Evolutionary conservation across 1,140 invertebrate genomes (phyloP).

Genomic region (Aphis craccivora): DNA sequence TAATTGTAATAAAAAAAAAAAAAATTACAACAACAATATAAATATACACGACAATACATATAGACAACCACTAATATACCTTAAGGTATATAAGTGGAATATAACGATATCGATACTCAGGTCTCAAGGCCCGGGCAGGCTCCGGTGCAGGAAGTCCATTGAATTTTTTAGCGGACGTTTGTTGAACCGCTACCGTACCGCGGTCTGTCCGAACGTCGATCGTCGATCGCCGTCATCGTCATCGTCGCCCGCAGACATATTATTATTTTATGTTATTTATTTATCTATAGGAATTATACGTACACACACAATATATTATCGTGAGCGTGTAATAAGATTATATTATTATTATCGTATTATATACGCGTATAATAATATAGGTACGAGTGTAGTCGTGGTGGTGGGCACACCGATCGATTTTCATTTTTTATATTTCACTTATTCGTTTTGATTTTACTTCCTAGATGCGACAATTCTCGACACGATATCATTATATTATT

Average conservation of each 20-base stretch:
- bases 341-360: conserved; percentile 12
- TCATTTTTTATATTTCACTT: neutral
- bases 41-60: neutral
- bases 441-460: conserved; percentile 28
- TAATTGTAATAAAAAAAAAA: neutral
- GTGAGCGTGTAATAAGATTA: neutral
- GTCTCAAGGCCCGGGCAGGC: conserved; percentile 20
- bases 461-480: neutral
- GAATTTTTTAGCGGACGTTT: conserved; percentile 49
- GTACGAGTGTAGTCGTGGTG: too few species aligned
- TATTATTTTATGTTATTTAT: neutral
- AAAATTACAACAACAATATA: neutral
- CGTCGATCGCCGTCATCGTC: neutral
- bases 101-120: neutral
- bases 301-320: neutral
- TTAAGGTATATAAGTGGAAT: neutral
- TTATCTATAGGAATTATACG: neutral
- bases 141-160: conserved; percentile 26
- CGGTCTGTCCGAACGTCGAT: neutral
- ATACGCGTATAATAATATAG: too few species aligned
- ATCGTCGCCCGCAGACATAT: conserved; percentile 15
- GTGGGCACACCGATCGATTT: neutral
- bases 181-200: conserved; percentile 42
- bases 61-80: neutral
- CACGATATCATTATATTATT: neutral